Evolutionary conservation across 1,140 invertebrate genomes (phyloP).

Genomic region (Homalodisca vitripennis): DNA sequence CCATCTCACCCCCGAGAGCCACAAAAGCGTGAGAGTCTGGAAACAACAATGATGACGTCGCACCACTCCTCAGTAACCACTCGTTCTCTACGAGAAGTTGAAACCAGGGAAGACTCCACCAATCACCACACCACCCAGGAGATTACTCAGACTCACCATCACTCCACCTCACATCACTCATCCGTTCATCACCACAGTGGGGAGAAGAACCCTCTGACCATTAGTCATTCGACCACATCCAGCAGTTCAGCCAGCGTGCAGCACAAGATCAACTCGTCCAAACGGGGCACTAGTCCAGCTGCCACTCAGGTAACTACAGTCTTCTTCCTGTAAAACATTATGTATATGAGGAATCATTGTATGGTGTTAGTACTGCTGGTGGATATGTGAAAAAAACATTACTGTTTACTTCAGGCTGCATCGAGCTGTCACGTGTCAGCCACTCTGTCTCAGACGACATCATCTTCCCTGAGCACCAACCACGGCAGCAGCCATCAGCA

Average conservation of each 20-base stretch:
- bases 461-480: constrained; percentile 47
- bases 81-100: constrained; percentile 56
- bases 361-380: too few relatives aligned
- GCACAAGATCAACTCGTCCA: constrained; percentile 56
- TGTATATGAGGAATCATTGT: too few relatives aligned
- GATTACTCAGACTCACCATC: constrained; percentile 57
- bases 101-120: constrained; percentile 50
- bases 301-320: constrained; percentile 54
- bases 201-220: constrained; percentile 60
- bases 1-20: constrained; percentile 59
- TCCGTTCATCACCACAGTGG: constrained; percentile 57
- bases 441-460: constrained; percentile 43
- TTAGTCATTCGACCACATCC: constrained; percentile 63
- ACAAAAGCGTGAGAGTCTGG: constrained; percentile 49
- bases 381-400: too few relatives aligned
- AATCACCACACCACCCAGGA: constrained; percentile 50
- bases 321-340: constrained; percentile 39
- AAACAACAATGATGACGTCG: constrained; percentile 66
- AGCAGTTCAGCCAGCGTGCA: constrained; percentile 59
- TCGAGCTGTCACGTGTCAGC: constrained; percentile 44
- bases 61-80: constrained; percentile 60
- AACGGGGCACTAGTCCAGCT: constrained; percentile 51
- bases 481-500: constrained; percentile 49
- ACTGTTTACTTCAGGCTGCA: constrained; percentile 47
- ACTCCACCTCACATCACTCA: constrained; percentile 60